Evolutionary conservation across 2,113 vertebrate genomes (phyloP).

Genomic region (Vulpes lagopus): DNA sequence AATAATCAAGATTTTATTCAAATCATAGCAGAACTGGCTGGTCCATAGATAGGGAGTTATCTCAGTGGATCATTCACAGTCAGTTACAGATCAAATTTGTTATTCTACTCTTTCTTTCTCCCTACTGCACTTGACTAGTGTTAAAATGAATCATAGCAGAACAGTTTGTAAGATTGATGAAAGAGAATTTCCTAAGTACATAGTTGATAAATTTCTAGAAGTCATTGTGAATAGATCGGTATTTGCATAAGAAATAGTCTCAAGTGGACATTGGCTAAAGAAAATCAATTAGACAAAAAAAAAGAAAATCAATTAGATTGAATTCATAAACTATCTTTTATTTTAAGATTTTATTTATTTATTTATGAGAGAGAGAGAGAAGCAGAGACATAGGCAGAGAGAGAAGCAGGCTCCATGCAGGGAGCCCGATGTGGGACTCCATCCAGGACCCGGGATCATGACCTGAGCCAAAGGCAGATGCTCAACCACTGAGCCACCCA

Average conservation of each 20-base stretch:
- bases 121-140: not conserved
- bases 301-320: not conserved
- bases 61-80: not conserved
- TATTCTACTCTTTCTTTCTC: not conserved
- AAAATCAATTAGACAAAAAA: not conserved
- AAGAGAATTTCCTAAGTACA: not conserved
- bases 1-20: not conserved
- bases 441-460: too few relatives aligned
- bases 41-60: not conserved
- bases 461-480: too few relatives aligned
- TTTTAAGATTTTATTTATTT: not conserved
- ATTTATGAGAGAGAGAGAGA: too few relatives aligned
- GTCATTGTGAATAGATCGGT: not conserved
- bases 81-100: not conserved
- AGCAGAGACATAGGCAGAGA: too few relatives aligned
- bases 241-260: not conserved
- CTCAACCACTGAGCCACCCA: too few relatives aligned
- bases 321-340: not conserved
- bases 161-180: not conserved
- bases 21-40: not conserved
- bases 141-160: not conserved
- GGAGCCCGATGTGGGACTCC: too few relatives aligned
- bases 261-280: not conserved
- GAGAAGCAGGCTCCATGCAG: too few relatives aligned
- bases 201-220: not conserved